Conservation (phyloP, 2,113 vertebrate genomes). For the Mola mola region DNA sequence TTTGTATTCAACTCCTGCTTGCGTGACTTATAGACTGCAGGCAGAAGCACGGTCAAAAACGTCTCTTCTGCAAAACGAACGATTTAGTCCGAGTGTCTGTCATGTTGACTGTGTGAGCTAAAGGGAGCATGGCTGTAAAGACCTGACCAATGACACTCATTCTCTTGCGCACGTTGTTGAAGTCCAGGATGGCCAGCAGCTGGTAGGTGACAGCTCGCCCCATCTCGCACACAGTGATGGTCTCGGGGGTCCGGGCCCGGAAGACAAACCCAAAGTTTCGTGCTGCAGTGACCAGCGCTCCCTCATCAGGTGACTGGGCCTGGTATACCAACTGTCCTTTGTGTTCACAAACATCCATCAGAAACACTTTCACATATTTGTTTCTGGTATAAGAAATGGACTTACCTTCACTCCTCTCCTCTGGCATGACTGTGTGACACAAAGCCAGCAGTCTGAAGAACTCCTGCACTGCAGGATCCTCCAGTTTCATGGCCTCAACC, state of each 20-base stretch:
- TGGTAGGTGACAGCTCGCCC: slow-evolving; percentile 87
- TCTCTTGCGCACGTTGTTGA: slow-evolving; percentile 93
- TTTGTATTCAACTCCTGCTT: too few species aligned
- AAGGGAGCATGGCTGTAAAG: too few species aligned
- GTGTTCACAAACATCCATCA: slow-evolving; percentile 8
- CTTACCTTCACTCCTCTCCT: slow-evolving; percentile 88
- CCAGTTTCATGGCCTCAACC: slow-evolving; percentile 84
- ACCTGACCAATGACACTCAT: slow-evolving; percentile 93
- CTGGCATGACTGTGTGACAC: slow-evolving; percentile 92
- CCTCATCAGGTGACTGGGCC: slow-evolving; percentile 93
- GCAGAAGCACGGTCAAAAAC: too few species aligned
- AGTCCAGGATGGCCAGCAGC: slow-evolving; percentile 92
- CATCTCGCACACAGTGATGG: slow-evolving; percentile 87
- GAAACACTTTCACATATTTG: slow-evolving; percentile 38
- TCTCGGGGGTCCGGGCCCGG: slow-evolving; percentile 87
- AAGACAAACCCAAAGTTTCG: slow-evolving; percentile 93
- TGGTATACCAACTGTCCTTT: slow-evolving; percentile 89
- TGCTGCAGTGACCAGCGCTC: slow-evolving; percentile 89
- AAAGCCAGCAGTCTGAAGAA: slow-evolving; percentile 91
- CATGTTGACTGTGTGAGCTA: too few species aligned
- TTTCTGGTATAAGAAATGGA: too few species aligned
- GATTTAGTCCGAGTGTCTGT: too few species aligned
- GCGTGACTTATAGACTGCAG: too few species aligned
- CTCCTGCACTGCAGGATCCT: slow-evolving; percentile 84
- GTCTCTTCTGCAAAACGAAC: too few species aligned